Conservation (phyloP, 1,140 invertebrate species). For the Pseudomyrmex cubaensis region DNA sequence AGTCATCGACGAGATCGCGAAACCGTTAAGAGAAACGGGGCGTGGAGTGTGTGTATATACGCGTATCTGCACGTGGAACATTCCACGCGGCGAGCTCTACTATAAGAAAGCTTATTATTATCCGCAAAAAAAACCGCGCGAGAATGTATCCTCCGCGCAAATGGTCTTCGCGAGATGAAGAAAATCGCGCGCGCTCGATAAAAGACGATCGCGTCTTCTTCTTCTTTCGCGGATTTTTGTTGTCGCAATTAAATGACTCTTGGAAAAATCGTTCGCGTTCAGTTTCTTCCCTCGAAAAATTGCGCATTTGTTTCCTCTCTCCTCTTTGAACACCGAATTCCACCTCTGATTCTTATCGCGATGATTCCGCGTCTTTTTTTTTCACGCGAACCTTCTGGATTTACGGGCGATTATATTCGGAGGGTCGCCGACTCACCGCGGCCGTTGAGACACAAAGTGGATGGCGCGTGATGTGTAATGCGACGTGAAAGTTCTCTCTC, state of each 20-base stretch:
- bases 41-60: conserved; percentile 13
- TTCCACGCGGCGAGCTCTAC: conserved; percentile 2
- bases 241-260: no score
- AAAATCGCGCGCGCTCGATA: conserved; percentile 15
- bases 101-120: conserved; percentile 42
- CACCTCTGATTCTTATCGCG: neutral
- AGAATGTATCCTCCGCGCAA: neutral
- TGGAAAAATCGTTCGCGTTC: no score
- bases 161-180: neutral
- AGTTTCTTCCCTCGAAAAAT: no score
- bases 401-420: neutral
- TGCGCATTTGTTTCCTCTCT: no score
- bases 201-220: neutral
- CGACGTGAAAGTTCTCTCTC: neutral
- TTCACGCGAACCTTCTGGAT: neutral
- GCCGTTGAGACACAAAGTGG: conserved; percentile 38
- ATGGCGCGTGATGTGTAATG: conserved; percentile 10
- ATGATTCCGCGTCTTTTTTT: no score
- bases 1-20: conserved; percentile 42
- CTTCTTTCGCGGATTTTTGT: neutral
- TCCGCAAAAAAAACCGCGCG: neutral
- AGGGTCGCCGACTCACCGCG: conserved; percentile 8
- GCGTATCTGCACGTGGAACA: conserved; percentile 22
- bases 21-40: conserved; percentile 49
- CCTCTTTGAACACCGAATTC: neutral